Base-by-base conservation (phyloP, 1,140 invertebrate genomes). In the Pachyrhynchus sulphureomaculatus region DNA sequence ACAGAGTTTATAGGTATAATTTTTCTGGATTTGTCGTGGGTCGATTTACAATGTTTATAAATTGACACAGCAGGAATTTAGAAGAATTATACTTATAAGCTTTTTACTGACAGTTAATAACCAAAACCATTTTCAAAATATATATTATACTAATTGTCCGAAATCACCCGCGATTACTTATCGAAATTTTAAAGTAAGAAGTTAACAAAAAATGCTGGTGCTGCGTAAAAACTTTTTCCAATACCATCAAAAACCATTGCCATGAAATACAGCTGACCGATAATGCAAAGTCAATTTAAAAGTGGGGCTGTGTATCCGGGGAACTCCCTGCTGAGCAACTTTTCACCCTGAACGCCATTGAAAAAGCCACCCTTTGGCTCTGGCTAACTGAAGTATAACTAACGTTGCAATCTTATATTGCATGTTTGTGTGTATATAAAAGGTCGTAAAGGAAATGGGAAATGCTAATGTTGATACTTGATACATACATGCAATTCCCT, bases 401-500 rank as follows among this genome's bases (percentile, higher is more conserved):
- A 64, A 64, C 62, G 56, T 45, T 60, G 62, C 62, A 61, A 60
- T 64, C 56, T 60, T 64, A 64, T 61, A 64, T 64, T 60, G 58
- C 62, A 61, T 60, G 57, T 64, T 39, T 60, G 55, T 33, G 44
- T 56, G 42, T 63, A 57, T 60, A 61, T 64, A 39, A 60, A 45
- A 44, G 33, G 48, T 32, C 36, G 51, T 64, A 60, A 49, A 64
- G 62, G 62, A 64, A 64, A 64, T 64, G 62, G 62, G 57, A 64
- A 64, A 64, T 64, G 62, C 62, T 61, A 64, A 64, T 64, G 62
- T 36, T 58, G 58, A 51, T 64, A 54, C 61, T 42, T 54, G 29
- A 47, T 37, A 44, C 54, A 58, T 64, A 64, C 26, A 29, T 10
- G 37, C 15, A 41, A 17, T n/a, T n/a, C n/a, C n/a, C n/a, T n/a